These are phyloP conservation scores for Pachypsylla venusta DNA, from an alignment of 1,140 invertebrate genomes.

Conservation along the genomic window DNA sequence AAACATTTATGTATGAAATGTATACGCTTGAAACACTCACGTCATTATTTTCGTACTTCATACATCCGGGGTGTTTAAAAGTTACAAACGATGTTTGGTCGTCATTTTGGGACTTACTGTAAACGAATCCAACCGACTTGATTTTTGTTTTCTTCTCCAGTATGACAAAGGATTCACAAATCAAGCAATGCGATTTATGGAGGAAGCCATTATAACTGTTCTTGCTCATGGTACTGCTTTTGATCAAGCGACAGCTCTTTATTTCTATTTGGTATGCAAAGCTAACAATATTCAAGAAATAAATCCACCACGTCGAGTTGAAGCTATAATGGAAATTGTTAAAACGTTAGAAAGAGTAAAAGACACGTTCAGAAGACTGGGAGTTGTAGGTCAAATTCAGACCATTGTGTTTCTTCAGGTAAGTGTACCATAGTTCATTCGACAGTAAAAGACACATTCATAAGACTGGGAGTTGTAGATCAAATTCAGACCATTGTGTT, in stretches of 20 bases:
- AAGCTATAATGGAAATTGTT: neutral
- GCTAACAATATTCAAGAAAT: neutral
- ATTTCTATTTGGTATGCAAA: slow-evolving; percentile 4
- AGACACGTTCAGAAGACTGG: neutral
- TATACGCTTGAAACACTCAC: no score
- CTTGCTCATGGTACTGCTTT: neutral
- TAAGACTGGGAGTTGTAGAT: neutral
- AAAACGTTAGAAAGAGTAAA: neutral
- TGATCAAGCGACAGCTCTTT: neutral
- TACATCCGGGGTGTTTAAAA: no score
- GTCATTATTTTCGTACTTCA: no score
- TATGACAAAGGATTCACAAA: slow-evolving; percentile 9
- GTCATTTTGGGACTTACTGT: no score
- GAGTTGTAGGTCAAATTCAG: neutral
- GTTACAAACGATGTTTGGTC: no score
- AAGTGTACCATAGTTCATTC: neutral
- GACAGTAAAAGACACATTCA: neutral
- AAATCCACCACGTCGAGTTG: neutral
- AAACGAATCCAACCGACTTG: no score
- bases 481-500: neutral
- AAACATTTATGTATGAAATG: no score
- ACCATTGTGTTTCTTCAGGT: neutral
- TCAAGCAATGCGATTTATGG: neutral
- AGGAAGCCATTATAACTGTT: neutral
- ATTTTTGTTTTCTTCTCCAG: no score